Conservation (phyloP, 2,797 vertebrate species). For the Bradypus variegatus region DNA sequence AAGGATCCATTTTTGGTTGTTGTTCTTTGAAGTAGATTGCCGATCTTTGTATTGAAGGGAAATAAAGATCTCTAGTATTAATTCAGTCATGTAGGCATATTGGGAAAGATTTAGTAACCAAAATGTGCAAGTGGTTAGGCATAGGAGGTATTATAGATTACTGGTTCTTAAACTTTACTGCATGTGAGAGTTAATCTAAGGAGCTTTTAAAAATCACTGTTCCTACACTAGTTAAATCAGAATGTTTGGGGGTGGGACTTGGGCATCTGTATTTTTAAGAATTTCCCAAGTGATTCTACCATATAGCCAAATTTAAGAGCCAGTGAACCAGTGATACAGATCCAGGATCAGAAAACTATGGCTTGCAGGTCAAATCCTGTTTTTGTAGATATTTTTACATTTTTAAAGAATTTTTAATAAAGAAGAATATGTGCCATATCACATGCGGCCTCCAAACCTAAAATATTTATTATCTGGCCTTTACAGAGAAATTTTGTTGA, state of each 20-base stretch:
- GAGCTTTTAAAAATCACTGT: not conserved
- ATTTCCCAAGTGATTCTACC: not conserved
- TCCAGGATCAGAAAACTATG: not conserved
- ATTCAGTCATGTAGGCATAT: not conserved
- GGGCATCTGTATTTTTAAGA: not conserved
- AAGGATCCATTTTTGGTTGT: not conserved
- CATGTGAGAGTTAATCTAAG: not conserved
- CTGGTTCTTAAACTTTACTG: not conserved
- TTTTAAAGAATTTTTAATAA: not conserved
- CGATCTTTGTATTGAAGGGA: not conserved
- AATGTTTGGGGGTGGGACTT: not conserved
- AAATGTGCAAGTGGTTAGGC: not conserved
- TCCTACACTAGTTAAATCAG: constrained; percentile 1
- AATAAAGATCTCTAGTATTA: not conserved
- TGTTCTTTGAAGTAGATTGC: constrained; percentile 4
- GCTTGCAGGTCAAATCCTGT: not conserved
- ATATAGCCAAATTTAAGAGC: not conserved
- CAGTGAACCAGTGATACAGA: not conserved
- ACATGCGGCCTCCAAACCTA: not conserved
- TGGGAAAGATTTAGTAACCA: not conserved
- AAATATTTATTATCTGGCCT: not conserved
- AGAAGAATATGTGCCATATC: not conserved
- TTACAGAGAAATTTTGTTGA: not conserved
- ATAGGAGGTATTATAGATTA: not conserved
- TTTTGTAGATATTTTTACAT: not conserved